These are phyloP conservation scores for Lates calcarifer DNA, from an alignment of 2,113 vertebrate species.

Conservation along the genomic window DNA sequence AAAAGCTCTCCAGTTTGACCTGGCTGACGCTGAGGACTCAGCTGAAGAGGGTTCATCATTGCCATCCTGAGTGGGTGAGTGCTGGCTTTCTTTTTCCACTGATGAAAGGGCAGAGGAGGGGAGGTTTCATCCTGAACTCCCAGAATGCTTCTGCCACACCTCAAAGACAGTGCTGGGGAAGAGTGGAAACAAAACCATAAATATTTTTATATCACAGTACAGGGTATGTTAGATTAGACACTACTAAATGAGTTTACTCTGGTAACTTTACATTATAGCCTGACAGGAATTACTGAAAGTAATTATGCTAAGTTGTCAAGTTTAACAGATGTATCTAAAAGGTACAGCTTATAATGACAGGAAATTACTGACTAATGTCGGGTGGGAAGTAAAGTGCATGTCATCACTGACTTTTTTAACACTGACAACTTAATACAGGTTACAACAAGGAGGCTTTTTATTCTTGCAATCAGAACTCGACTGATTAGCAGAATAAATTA, in stretches of 20 bases:
- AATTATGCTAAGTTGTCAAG: neutral
- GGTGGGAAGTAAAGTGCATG: neutral
- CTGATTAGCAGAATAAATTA: conserved; percentile 40
- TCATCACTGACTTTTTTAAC: conserved; percentile 7
- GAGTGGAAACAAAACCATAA: neutral
- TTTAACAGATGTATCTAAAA: neutral
- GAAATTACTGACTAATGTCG: neutral
- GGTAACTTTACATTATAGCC: neutral
- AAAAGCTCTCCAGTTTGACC: conserved; percentile 17
- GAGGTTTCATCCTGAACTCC: conserved; percentile 7
- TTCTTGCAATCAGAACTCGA: conserved; percentile 4
- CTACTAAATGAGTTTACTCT: neutral
- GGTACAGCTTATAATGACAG: neutral
- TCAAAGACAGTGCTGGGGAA: neutral
- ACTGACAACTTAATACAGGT: neutral
- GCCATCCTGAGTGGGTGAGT: conserved; percentile 19
- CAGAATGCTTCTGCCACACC: conserved; percentile 2
- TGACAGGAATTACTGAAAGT: neutral
- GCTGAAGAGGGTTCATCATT: conserved; percentile 31
- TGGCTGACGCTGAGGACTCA: neutral
- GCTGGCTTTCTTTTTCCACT: conserved; percentile 4
- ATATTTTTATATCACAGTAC: neutral
- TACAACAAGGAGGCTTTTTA: neutral
- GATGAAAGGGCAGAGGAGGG: conserved; percentile 14
- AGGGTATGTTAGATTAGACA: neutral